Evolutionary conservation across 1,140 invertebrate genomes (phyloP).

Genomic region (Gonioctena quinquepunctata): DNA sequence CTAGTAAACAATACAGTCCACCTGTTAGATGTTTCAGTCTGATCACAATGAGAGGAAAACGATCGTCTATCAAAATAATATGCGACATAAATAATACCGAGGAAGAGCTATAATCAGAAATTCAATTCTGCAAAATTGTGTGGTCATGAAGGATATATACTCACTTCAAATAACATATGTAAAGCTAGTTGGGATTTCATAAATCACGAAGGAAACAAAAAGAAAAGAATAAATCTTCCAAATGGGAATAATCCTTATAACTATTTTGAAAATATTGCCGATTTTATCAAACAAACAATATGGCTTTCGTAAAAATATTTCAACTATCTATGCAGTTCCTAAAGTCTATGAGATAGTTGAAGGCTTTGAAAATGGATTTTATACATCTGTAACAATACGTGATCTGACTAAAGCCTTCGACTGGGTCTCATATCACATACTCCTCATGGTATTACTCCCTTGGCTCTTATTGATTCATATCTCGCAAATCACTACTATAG

Average conservation of each 20-base stretch:
- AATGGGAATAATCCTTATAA: no score
- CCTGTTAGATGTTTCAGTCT: no score
- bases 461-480: background rate
- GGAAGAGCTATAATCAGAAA: no score
- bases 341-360: background rate
- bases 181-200: background rate
- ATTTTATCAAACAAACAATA: background rate
- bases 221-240: background rate
- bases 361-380: background rate
- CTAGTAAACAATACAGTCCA: no score
- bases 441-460: background rate
- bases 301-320: background rate
- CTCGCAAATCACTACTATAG: background rate
- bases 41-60: no score
- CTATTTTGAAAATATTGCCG: background rate
- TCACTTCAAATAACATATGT: no score
- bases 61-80: no score
- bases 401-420: background rate
- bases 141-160: no score
- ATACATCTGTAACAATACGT: background rate
- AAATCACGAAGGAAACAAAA: background rate
- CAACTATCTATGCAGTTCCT: background rate
- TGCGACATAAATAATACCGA: no score
- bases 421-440: background rate
- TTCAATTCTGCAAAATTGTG: no score